phyloP scores from a whole-genome alignment of 2,113 vertebrate genomes.

The Lethenteron camtschaticum region DNA sequence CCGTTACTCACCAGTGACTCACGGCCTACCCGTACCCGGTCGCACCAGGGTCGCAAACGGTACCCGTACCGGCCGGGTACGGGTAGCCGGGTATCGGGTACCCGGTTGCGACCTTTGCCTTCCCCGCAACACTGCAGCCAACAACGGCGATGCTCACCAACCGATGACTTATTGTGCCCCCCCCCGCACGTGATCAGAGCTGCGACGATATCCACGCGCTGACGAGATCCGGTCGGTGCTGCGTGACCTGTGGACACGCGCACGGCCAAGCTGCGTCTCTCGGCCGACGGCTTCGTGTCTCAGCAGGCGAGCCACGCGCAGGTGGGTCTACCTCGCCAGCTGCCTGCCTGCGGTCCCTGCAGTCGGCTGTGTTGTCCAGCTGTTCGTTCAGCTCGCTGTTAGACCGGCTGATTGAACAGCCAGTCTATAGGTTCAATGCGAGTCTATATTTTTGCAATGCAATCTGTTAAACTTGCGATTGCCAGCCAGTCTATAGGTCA shows the following conservation, averaged over 20 bases:
- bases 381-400: background rate
- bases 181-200: conserved; percentile 24
- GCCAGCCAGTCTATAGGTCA: background rate
- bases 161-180: too few species aligned
- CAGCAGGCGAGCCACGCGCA: conserved; percentile 74
- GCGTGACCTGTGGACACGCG: conserved; percentile 89
- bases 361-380: background rate
- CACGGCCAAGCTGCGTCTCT: conserved; percentile 71
- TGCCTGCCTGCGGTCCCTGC: background rate
- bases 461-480: background rate
- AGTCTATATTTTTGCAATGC: too few species aligned
- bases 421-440: too few species aligned
- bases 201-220: conserved; percentile 70
- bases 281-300: conserved; percentile 66
- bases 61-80: too few species aligned
- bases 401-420: background rate
- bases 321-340: conserved; percentile 21
- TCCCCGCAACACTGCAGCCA: too few species aligned
- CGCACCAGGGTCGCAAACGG: too few species aligned
- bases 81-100: too few species aligned
- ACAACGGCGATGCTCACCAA: too few species aligned
- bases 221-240: conserved; percentile 78
- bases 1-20: too few species aligned
- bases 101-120: too few species aligned
- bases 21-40: too few species aligned